A percentile compares a stretch with the other conserved stretches of the same genome.
phyloP scores from a whole-genome alignment of 1,140 invertebrate genomes.

The Drosophila lini region DNA sequence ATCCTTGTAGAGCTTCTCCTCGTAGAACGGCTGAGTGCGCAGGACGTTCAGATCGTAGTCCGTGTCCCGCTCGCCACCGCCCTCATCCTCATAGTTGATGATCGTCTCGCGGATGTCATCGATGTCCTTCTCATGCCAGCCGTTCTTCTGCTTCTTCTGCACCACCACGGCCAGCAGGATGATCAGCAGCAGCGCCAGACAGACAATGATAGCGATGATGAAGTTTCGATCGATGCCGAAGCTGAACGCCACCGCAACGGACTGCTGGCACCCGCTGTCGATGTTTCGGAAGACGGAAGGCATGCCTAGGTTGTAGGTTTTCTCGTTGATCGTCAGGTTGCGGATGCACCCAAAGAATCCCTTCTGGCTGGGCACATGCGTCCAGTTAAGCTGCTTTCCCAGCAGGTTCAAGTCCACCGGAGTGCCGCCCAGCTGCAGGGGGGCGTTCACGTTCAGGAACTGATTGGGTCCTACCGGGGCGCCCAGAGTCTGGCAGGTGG shows the following conservation, averaged over 20 bases:
- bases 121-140: conserved; percentile 94
- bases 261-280: conserved; percentile 89
- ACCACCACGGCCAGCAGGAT: conserved; percentile 94
- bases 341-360: conserved; percentile 94
- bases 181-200: conserved; percentile 91
- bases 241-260: conserved; percentile 89
- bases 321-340: conserved; percentile 92
- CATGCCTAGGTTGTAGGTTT: conserved; percentile 91
- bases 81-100: conserved; percentile 98
- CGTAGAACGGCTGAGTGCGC: conserved; percentile 85
- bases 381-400: conserved; percentile 87
- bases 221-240: conserved; percentile 94
- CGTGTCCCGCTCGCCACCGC: conserved; percentile 97
- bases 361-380: conserved; percentile 87
- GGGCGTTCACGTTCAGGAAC: conserved; percentile 94
- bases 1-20: conserved; percentile 83
- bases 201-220: conserved; percentile 92
- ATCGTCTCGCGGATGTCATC: conserved; percentile 99
- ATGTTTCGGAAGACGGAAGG: conserved; percentile 89
- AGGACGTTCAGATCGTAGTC: conserved; percentile 97
- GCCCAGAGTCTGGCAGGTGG: conserved; percentile 89
- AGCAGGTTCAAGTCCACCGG: conserved; percentile 87
- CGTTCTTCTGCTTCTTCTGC: conserved; percentile 92
- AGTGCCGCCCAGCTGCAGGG: conserved; percentile 94
- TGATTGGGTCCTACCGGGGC: conserved; percentile 89